These are phyloP conservation scores for Xestia sexstrigata DNA, from an alignment of 2,888 invertebrate species.

Conservation along the genomic window DNA sequence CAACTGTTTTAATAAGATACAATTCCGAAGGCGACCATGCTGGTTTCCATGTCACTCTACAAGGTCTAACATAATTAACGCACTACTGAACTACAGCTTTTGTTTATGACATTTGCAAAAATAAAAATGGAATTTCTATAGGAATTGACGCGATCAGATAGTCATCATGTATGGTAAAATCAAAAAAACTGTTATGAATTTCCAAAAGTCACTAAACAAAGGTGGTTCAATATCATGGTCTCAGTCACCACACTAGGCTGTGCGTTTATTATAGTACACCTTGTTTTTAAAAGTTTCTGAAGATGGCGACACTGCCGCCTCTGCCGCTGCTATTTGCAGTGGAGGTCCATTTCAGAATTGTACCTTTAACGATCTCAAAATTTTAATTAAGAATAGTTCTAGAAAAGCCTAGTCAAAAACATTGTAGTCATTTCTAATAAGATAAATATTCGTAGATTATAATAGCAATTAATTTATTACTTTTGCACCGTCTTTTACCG, in stretches of 20 bases:
- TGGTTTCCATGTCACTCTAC: neutral
- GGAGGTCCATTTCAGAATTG: neutral
- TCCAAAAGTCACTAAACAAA: neutral
- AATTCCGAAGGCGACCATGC: neutral
- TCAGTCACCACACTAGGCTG: neutral
- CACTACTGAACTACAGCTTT: neutral
- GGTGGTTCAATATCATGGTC: neutral
- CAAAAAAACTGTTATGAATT: neutral
- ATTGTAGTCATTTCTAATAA: slow-evolving; percentile 46
- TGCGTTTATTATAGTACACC: neutral
- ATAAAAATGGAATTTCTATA: neutral
- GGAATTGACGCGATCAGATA: neutral
- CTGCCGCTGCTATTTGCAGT: slow-evolving; percentile 3
- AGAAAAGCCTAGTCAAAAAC: slow-evolving; percentile 46
- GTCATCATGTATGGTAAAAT: neutral
- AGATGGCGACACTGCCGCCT: neutral
- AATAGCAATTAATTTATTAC: slow-evolving; percentile 26
- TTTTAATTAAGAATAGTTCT: slow-evolving; percentile 20
- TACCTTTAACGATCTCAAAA: slow-evolving; percentile 37
- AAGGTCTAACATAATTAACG: neutral
- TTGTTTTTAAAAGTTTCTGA: neutral
- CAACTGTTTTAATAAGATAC: slow-evolving; percentile 4
- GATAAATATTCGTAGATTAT: slow-evolving; percentile 11
- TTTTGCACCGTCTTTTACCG: slow-evolving; percentile 32
- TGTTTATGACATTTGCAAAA: neutral